Evolutionary conservation across 2,113 vertebrate genomes (phyloP).

Genomic region (Cardinalis cardinalis): DNA sequence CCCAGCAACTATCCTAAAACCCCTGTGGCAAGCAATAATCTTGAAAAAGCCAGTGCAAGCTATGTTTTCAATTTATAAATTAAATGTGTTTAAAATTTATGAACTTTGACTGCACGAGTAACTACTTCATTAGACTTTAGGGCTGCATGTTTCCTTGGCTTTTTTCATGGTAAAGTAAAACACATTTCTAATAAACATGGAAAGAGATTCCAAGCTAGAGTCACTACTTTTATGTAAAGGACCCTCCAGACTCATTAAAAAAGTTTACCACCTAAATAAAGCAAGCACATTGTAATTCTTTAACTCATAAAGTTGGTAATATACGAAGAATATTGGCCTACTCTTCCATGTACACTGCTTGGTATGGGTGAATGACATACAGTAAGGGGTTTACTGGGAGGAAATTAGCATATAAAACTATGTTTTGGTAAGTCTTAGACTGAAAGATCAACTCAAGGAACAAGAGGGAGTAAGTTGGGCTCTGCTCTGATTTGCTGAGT

Average conservation of each 20-base stretch:
- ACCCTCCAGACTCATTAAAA: constrained; percentile 64
- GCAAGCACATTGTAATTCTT: constrained; percentile 52
- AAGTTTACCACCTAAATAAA: constrained; percentile 66
- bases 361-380: neutral
- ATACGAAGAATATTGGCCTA: constrained; percentile 26
- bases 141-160: constrained; percentile 27
- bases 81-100: constrained; percentile 55
- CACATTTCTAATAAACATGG: constrained; percentile 61
- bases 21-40: constrained; percentile 48
- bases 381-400: constrained; percentile 25
- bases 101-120: constrained; percentile 54
- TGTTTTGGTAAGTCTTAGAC: constrained; percentile 9
- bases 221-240: constrained; percentile 61
- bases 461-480: neutral
- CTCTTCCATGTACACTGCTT: neutral
- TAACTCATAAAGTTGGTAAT: constrained; percentile 45
- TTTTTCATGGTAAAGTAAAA: constrained; percentile 23
- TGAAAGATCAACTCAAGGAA: neutral
- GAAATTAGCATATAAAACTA: constrained; percentile 46
- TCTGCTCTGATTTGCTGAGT: neutral
- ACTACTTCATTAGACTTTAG: constrained; percentile 44
- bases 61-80: constrained; percentile 45
- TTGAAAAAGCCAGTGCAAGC: constrained; percentile 27
- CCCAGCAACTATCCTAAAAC: neutral
- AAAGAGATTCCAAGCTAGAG: constrained; percentile 50